Evolutionary conservation across 2,888 invertebrate genomes (phyloP), one percentile per base, ranked within the genome.

Genomic region (Sepiola atlantica): DNA sequence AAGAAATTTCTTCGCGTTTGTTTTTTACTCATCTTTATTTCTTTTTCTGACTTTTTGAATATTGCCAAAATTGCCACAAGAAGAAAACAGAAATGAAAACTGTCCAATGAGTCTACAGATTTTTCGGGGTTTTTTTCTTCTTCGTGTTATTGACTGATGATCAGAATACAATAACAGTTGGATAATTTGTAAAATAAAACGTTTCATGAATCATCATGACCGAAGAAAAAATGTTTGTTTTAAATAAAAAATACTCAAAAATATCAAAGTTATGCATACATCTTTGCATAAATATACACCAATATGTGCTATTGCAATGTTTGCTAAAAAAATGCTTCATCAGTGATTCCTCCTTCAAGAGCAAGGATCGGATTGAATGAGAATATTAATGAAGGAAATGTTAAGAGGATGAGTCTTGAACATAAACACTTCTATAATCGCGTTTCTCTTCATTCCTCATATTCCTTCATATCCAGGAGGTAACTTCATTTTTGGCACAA

Each of bases 401-500:
- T 28, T 0, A 14, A n/a, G n/a, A 77, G 32, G 32, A 77, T 77
- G n/a, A 45, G n/a, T n/a, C 77, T n/a, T 77, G n/a, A 16, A 32
- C 10, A 77, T 77, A 12, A n/a, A 14, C 32, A 20, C 10, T 61
- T 61, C 61, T 4, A 61, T 28, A 61, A 77, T n/a, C n/a, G 32
- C n/a, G 3, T 77, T 77, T 21, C 77, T n/a, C 77, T 77, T 77
- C n/a, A n/a, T 12, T 14, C n/a, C 45, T 45, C 45, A 45, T 45
- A 45, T 77, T 32, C n/a, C n/a, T 32, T 77, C 32, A 45, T n/a
- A n/a, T 77, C 77, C 16, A n/a, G 77, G 77, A 77, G 77, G 16
- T 77, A 32, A 77, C 77, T 77, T 77, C 77, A 77, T 77, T 77
- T 77, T 77, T 77, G n/a, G 77, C 77, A 77, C 77, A 77, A 77